These are phyloP conservation scores for Sinocyclocheilus grahami DNA, from an alignment of 2,113 vertebrate genomes.

Conservation along the genomic window DNA sequence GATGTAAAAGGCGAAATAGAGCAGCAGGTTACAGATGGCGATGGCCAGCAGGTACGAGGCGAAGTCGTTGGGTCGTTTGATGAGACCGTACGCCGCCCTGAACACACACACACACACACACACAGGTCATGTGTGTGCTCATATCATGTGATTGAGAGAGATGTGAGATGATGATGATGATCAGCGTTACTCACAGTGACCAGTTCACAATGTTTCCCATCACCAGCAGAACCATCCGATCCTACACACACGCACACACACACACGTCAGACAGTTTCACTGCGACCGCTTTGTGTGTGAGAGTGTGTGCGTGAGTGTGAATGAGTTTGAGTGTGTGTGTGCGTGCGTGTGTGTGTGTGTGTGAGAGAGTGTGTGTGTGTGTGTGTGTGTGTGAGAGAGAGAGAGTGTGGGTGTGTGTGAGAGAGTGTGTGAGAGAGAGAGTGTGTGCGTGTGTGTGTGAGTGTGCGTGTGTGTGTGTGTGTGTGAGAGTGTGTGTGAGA, in stretches of 20 bases:
- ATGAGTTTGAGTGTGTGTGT: too few species aligned
- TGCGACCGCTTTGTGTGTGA: not conserved
- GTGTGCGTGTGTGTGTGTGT: not conserved
- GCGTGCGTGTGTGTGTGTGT: too few species aligned
- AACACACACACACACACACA: conserved; percentile 20
- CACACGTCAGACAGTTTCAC: not conserved
- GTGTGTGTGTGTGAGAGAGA: not conserved
- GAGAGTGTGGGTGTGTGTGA: not conserved
- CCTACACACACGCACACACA: conserved; percentile 66
- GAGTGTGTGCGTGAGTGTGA: not conserved
- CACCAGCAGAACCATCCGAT: conserved; percentile 95
- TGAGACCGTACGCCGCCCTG: conserved; percentile 92
- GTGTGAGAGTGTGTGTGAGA: too few species aligned
- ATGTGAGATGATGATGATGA: not conserved
- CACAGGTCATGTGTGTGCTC: not conserved
- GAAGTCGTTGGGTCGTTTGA: conserved; percentile 91
- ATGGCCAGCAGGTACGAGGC: conserved; percentile 97
- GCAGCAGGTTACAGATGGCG: conserved; percentile 96
- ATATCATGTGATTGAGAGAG: not conserved
- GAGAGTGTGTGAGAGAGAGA: not conserved
- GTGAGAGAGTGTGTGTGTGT: not conserved
- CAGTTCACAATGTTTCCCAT: conserved; percentile 98
- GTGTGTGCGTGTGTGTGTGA: not conserved
- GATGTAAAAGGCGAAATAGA: conserved; percentile 98
- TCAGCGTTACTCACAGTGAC: conserved; percentile 86